Evolutionary conservation across 2,888 invertebrate genomes (phyloP).

Genomic region (Hydrotaea diabolus): DNA sequence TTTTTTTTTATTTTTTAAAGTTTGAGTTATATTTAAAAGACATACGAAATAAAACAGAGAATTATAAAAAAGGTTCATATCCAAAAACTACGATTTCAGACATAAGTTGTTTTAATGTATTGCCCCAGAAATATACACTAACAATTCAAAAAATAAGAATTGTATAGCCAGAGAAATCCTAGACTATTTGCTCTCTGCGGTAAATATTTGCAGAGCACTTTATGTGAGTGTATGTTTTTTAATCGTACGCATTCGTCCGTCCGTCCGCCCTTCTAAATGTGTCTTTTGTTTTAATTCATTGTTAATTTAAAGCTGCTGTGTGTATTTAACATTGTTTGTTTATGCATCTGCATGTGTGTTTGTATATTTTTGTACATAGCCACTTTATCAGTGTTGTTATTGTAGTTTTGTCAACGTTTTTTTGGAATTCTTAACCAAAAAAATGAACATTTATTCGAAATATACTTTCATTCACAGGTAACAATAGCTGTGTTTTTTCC

Average conservation of each 20-base stretch:
- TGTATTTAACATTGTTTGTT: conserved; percentile 54
- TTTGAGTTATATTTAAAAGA: too few relatives aligned
- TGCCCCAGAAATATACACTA: too few relatives aligned
- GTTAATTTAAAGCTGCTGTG: conserved; percentile 54
- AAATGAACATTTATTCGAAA: neutral
- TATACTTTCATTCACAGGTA: neutral
- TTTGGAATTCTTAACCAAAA: conserved; percentile 4
- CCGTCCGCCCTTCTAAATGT: too few relatives aligned
- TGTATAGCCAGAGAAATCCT: too few relatives aligned
- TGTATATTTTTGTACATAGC: too few relatives aligned
- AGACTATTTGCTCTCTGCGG: conserved; percentile 12
- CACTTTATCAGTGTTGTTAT: conserved; percentile 45
- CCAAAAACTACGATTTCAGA: too few relatives aligned
- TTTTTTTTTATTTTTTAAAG: too few relatives aligned
- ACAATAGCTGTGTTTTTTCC: too few relatives aligned
- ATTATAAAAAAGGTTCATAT: too few relatives aligned
- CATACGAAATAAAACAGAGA: too few relatives aligned
- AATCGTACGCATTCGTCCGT: neutral
- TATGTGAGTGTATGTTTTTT: conserved; percentile 28
- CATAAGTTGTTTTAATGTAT: too few relatives aligned
- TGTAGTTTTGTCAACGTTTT: conserved; percentile 14
- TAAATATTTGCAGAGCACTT: conserved; percentile 31
- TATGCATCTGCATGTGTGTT: conserved; percentile 6
- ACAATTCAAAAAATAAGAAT: too few relatives aligned
- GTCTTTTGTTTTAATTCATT: conserved; percentile 45